Percentiles rank a stretch among this genome's conserved stretches.
Conservation (phyloP, 2,797 vertebrate genomes). For the Eospalax fontanierii region DNA sequence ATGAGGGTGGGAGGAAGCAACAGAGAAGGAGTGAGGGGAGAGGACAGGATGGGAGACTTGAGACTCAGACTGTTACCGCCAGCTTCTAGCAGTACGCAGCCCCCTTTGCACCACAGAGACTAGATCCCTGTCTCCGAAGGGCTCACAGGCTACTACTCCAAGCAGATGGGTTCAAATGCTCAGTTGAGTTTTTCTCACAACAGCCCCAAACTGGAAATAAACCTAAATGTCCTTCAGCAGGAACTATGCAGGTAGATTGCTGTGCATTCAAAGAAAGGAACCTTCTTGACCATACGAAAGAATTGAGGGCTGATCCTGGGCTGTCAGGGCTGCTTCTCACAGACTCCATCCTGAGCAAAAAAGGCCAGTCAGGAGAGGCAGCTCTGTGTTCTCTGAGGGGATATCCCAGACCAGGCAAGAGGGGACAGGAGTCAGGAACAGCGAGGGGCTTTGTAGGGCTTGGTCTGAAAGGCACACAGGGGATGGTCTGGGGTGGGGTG, state of each 20-base stretch:
- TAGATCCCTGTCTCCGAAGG: neutral
- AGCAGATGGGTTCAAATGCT: neutral
- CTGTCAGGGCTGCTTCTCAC: neutral
- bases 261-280: neutral
- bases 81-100: neutral
- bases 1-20: neutral
- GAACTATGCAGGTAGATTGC: neutral
- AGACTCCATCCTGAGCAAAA: neutral
- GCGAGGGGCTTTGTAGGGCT: neutral
- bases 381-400: too few species aligned
- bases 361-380: neutral
- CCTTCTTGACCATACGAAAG: neutral
- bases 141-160: neutral
- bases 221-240: neutral
- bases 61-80: neutral
- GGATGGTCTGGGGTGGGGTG: neutral
- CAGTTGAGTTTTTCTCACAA: neutral
- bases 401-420: too few species aligned
- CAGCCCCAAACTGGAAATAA: neutral
- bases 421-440: too few species aligned
- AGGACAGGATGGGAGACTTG: neutral
- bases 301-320: accelerated
- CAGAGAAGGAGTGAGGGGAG: too few species aligned
- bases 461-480: neutral
- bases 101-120: accelerated